A percentile compares a stretch with the other conserved stretches of the same genome.
Conservation (phyloP, 2,113 vertebrate species). For the Protobothrops flavoviridis region DNA sequence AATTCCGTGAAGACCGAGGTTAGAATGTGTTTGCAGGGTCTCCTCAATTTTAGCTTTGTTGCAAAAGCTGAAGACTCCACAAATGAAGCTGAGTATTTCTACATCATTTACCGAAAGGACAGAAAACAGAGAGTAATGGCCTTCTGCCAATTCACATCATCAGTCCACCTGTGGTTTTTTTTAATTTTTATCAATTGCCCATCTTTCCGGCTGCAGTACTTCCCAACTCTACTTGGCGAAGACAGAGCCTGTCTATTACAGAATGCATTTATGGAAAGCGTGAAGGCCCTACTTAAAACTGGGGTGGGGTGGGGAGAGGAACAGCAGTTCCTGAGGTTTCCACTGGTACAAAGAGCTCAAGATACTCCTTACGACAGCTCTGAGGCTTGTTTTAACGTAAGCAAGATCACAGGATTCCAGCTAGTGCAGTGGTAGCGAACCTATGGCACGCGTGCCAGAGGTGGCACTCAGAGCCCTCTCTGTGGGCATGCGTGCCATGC, state of each 20-base stretch:
- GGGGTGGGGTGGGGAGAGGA: no score
- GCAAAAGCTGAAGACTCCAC: background rate
- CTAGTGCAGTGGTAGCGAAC: background rate
- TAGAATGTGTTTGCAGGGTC: background rate
- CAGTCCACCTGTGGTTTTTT: no score
- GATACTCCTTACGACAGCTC: background rate
- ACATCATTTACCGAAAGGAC: background rate
- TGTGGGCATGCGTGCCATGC: no score
- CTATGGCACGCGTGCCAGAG: no score
- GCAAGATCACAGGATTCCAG: background rate
- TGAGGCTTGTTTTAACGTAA: background rate
- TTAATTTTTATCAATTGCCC: background rate
- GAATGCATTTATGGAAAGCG: background rate
- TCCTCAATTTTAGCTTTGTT: background rate
- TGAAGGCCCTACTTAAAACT: background rate
- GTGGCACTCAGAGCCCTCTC: no score
- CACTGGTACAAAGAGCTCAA: background rate
- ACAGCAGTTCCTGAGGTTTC: background rate
- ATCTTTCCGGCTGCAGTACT: background rate
- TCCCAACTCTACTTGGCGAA: background rate
- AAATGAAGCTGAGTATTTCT: background rate
- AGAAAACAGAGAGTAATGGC: background rate
- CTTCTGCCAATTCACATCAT: background rate
- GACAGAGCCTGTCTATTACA: background rate
- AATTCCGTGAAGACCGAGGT: background rate